Base-by-base conservation (phyloP, 2,888 invertebrate species). In the Reticulitermes lucifugus region DNA sequence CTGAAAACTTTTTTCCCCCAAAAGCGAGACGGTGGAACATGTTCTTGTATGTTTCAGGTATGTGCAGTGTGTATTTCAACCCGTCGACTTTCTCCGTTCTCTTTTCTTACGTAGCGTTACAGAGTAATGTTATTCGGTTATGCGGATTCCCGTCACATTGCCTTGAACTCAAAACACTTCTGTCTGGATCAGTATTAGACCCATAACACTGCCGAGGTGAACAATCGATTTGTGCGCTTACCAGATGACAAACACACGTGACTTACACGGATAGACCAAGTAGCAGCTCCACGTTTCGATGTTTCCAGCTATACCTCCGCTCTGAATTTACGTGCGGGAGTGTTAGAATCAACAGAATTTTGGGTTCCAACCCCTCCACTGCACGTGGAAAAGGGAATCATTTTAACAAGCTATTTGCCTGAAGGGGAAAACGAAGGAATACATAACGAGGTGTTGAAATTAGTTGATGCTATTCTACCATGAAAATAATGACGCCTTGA, bases 321-420 rank as follows among this genome's bases (percentile, higher is more conserved):
- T 35, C 46, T 43, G 43, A 85, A 86, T 86, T 86, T 86, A 75
- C 86, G 85, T 86, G 86, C 83, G 25, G 81, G 82, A 85, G 85
- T 86, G 86, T 85, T 85, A 85, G 81, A 86, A 84, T 86, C 86
- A 86, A 86, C 86, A 86, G 77, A 83, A 86, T 83, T 85, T 86
- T 83, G 83, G 86, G 41, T 65, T 46, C 29, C 55, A 25, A n/a
- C 75, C 59, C 81, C 81, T 81, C 59, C 46, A 22, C 35, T 25
- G 25, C 22, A 55, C 51, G 84, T 81, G 79, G 79, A 70, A 82
- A 83, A 71, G 86, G 86, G 84, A 83, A 60, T 84, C 84, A 86
- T 86, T 86, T 86, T 86, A 86, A 86, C 85, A 85, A 86, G 86
- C 85, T 86, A 85, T 85, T 86, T 86, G 86, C 86, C 86, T 82